Percentiles rank a stretch among this genome's conserved stretches.
Conservation (phyloP, 92 coral and sea anemone species). For the Paragorgia papillata region DNA sequence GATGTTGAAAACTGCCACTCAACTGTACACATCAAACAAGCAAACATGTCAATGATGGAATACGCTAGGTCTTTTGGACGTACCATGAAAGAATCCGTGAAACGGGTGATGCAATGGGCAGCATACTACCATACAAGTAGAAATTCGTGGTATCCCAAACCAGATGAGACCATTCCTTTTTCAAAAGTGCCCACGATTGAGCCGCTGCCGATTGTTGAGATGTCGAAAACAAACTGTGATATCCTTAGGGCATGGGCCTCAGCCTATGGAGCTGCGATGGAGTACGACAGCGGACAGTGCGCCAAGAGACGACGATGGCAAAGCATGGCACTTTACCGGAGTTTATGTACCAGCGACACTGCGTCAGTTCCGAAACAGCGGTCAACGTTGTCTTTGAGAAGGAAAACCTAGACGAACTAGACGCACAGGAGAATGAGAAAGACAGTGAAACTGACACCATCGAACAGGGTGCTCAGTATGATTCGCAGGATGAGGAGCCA, state of each 20-base stretch:
- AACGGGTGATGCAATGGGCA: conserved; percentile 59
- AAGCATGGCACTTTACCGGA: conserved; percentile 67
- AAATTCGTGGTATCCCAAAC: conserved; percentile 62
- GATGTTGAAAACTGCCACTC: conserved; percentile 71
- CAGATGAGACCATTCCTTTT: conserved; percentile 39
- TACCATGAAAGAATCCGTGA: conserved; percentile 62
- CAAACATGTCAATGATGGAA: conserved; percentile 65
- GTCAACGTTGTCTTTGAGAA: too few species aligned
- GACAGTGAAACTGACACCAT: too few species aligned
- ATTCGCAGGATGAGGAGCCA: too few species aligned
- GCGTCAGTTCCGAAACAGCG: conserved; percentile 46
- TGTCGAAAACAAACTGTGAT: conserved; percentile 46
- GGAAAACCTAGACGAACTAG: too few species aligned
- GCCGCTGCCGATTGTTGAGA: conserved; percentile 40
- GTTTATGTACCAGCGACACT: conserved; percentile 64
- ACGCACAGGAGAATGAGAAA: too few species aligned
- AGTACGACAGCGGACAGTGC: conserved; percentile 46
- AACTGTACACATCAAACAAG: conserved; percentile 58
- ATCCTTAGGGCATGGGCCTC: conserved; percentile 49
- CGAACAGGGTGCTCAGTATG: too few species aligned
- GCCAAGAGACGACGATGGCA: conserved; percentile 58
- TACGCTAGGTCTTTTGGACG: conserved; percentile 57
- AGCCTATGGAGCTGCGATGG: conserved; percentile 62
- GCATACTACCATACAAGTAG: conserved; percentile 61
- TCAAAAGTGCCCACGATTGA: conserved; percentile 34